A percentile compares a stretch with the other conserved stretches of the same genome.
Evolutionary conservation across 2,797 vertebrate genomes (phyloP).

Genomic region (Ceryle rudis): DNA sequence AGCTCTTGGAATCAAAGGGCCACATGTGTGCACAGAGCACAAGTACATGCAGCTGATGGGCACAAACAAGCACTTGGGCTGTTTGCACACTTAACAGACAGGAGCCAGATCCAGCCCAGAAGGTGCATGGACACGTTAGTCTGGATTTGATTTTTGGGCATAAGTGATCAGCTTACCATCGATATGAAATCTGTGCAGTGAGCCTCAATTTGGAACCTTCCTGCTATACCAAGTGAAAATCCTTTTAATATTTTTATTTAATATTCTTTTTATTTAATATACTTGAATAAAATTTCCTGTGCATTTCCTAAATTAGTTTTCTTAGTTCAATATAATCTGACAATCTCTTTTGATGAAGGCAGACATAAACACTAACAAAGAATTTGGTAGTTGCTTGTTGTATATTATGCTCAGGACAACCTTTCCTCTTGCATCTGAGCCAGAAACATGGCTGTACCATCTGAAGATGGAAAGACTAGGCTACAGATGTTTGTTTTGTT

Average conservation of each 20-base stretch:
- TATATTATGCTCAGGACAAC: neutral
- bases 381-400: neutral
- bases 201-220: neutral
- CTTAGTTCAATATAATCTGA: neutral
- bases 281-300: neutral
- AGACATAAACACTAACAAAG: neutral
- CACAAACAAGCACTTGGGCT: neutral
- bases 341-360: neutral
- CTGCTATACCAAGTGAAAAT: neutral
- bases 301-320: neutral
- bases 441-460: neutral
- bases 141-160: neutral
- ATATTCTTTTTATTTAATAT: neutral
- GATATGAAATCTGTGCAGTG: neutral
- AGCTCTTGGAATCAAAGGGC: neutral
- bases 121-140: neutral
- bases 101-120: neutral
- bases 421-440: neutral
- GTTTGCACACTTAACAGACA: neutral
- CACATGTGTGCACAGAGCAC: neutral
- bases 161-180: neutral
- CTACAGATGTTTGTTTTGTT: too few species aligned
- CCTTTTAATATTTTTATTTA: neutral
- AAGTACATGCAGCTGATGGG: fast-evolving
- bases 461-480: too few species aligned